Evolutionary conservation across 92 coral and sea anemone species (phyloP), one percentile per base, ranked within the genome.

Genomic region (Actinostola sp.): DNA sequence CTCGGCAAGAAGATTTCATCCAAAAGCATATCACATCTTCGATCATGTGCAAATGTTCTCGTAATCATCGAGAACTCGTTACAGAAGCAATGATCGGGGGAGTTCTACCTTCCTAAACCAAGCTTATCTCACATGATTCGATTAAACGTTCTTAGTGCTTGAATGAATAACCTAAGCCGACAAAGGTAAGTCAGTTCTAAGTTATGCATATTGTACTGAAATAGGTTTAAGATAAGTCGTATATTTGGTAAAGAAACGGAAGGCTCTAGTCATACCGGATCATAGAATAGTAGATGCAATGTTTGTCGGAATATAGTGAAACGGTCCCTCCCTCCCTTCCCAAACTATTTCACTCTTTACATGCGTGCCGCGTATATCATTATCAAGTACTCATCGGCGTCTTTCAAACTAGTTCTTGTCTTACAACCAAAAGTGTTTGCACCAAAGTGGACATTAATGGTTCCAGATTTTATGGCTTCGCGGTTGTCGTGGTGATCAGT

Each of bases 101-200:
- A 27, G 42, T 10, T 50, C 14, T 19, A 50, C 28, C 49, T 29
- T 51, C 61, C 43, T 39, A 68, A 68, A 68, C 29, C 50, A 11
- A 27, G 43, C 61, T 68, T 68, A 68, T 51, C 74, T 31, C 15
- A 8, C 33, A 39, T 68, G 74, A 68, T 51, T 68, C 74, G 74
- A 68, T 68, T 68, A 50, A 30, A 20, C 61, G 24, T 50, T 15
- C 74, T n/a, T 1, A 33, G 74, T 44, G 34, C 58, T 68, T 32
- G 62, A 68, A 56, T 68, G 74, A 52, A 39, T 64, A 68, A 68
- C 74, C 50, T 68, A 68, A 68, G 62, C 57, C 74, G 74, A 50
- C 74, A 31, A 62, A 54, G 74, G 74, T 68, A 48, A 51, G 74
- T 68, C 56, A n/a, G 59, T 30, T 20, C 52, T 39, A 46, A 39